phyloP scores from a whole-genome alignment of 1,140 invertebrate species.

The Patella vulgata region DNA sequence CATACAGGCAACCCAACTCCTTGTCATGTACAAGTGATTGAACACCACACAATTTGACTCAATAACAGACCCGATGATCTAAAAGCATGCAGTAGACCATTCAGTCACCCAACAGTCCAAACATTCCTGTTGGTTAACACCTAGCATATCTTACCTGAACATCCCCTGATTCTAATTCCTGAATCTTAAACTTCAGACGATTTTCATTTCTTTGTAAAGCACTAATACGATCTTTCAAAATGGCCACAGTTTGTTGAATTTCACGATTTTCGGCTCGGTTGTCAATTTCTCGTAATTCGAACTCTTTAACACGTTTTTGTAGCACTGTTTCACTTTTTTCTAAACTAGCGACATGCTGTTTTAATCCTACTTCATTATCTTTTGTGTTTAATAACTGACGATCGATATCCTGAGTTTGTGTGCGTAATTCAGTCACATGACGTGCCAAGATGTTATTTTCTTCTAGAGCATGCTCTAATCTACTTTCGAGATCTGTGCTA shows the following conservation, averaged over 20 bases:
- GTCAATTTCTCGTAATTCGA: slow-evolving; percentile 47
- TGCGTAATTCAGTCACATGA: slow-evolving; percentile 43
- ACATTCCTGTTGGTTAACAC: too few species aligned
- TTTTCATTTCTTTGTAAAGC: slow-evolving; percentile 53
- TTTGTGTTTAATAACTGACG: slow-evolving; percentile 38
- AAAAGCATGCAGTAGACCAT: too few species aligned
- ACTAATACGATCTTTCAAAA: slow-evolving; percentile 49
- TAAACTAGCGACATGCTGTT: slow-evolving; percentile 45
- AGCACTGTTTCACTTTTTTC: slow-evolving; percentile 45
- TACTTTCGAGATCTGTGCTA: slow-evolving; percentile 49
- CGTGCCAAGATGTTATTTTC: slow-evolving; percentile 51
- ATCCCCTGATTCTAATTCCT: slow-evolving; percentile 47
- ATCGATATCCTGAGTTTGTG: slow-evolving; percentile 44
- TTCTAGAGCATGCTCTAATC: slow-evolving; percentile 48
- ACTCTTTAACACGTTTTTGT: slow-evolving; percentile 49
- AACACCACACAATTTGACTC: too few species aligned
- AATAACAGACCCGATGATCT: too few species aligned
- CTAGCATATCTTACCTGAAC: slow-evolving; percentile 36
- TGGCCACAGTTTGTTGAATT: slow-evolving; percentile 42
- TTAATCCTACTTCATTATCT: slow-evolving; percentile 43
- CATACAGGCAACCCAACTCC: too few species aligned
- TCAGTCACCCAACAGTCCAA: too few species aligned
- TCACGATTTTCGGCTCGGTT: slow-evolving; percentile 41
- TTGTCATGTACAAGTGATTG: too few species aligned
- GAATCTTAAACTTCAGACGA: slow-evolving; percentile 47